phyloP scores from a whole-genome alignment of 2,797 vertebrate species.

The Poecilia velifera region DNA sequence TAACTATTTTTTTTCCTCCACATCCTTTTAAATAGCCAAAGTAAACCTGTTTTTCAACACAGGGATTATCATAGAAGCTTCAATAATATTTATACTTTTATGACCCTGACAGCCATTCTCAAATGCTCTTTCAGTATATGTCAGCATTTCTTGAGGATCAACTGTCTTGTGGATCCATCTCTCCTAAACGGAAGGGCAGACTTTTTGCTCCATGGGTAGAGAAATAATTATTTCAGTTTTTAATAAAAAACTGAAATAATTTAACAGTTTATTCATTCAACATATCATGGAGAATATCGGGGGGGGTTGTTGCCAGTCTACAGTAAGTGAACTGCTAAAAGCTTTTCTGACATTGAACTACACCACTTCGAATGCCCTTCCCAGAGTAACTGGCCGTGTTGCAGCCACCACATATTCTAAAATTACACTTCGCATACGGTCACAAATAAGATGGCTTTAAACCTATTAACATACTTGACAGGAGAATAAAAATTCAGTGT shows the following conservation, averaged over 20 bases:
- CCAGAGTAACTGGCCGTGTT: constrained; percentile 21
- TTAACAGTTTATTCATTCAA: background rate
- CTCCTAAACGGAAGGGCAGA: background rate
- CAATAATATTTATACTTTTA: background rate
- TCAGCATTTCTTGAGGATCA: background rate
- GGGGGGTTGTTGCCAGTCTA: background rate
- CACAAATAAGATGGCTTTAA: constrained; percentile 10
- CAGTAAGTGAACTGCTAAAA: constrained; percentile 8
- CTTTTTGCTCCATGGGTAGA: background rate
- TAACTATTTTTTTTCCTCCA: background rate
- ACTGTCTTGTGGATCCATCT: too few relatives aligned
- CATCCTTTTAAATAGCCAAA: background rate
- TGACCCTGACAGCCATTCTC: background rate
- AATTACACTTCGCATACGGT: constrained; percentile 16
- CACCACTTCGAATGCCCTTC: constrained; percentile 8
- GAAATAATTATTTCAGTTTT: background rate
- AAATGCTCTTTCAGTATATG: background rate
- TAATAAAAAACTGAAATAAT: background rate
- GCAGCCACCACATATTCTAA: constrained; percentile 22
- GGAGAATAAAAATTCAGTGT: constrained; percentile 17
- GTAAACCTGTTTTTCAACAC: background rate
- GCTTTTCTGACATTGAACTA: constrained; percentile 11
- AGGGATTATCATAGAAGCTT: background rate
- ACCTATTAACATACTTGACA: constrained; percentile 27
- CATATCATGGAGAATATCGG: background rate